These are phyloP conservation scores for Ostrea denselamellosa DNA, from an alignment of 1,140 invertebrate genomes.

Conservation along the genomic window DNA sequence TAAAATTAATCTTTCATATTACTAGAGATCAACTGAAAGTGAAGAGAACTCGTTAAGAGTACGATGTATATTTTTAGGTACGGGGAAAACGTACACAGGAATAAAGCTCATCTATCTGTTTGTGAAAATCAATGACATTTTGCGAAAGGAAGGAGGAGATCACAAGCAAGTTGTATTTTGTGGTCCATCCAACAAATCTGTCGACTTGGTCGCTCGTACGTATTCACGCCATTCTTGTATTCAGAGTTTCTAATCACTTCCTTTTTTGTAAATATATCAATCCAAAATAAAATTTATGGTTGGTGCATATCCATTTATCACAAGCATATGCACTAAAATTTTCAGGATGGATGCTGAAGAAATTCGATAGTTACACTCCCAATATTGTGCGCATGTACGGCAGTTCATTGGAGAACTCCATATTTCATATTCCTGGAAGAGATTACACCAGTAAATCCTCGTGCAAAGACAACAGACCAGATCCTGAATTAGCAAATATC, in stretches of 20 bases:
- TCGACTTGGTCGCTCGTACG: conserved; percentile 75
- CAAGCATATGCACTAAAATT: not conserved
- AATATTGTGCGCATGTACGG: conserved; percentile 69
- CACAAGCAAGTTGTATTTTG: conserved; percentile 63
- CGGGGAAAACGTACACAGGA: conserved; percentile 70
- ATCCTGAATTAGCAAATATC: conserved; percentile 53
- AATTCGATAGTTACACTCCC: conserved; percentile 56
- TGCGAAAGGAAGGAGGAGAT: conserved; percentile 45
- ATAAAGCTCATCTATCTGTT: conserved; percentile 67
- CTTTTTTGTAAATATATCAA: not conserved
- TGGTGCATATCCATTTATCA: not conserved
- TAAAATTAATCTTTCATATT: too few relatives aligned
- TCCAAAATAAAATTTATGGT: not conserved
- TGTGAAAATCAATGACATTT: conserved; percentile 60
- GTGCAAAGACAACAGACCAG: conserved; percentile 48
- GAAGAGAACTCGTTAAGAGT: too few relatives aligned
- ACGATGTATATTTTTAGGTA: conserved; percentile 51
- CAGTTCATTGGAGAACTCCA: conserved; percentile 57
- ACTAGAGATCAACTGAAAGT: not conserved
- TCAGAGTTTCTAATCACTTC: too few relatives aligned
- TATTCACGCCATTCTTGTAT: not conserved
- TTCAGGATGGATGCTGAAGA: conserved; percentile 60
- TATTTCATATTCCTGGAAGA: conserved; percentile 65
- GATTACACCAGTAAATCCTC: conserved; percentile 38
- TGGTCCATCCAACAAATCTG: conserved; percentile 67